Conservation (phyloP, 2,797 vertebrate genomes). For the Typhlichthys subterraneus region DNA sequence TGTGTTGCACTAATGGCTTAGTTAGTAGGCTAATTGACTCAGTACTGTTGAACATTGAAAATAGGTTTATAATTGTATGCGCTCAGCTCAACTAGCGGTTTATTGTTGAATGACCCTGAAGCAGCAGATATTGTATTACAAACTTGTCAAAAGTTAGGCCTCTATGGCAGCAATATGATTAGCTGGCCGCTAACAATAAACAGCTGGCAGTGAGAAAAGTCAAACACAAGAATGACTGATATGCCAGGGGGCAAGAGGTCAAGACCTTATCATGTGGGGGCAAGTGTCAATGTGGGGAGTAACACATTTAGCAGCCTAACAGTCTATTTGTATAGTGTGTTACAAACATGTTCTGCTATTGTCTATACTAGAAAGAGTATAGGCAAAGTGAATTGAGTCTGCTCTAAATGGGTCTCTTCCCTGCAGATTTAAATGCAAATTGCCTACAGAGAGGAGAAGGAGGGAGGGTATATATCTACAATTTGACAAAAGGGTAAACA, state of each 20-base stretch:
- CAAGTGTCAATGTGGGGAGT: neutral
- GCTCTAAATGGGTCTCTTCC: slow-evolving; percentile 45
- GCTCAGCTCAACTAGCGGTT: too few relatives aligned
- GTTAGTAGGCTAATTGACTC: too few relatives aligned
- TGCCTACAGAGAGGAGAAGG: slow-evolving; percentile 24
- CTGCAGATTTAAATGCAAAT: slow-evolving; percentile 31
- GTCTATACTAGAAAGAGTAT: neutral
- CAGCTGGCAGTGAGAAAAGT: slow-evolving; percentile 37
- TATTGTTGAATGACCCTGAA: neutral
- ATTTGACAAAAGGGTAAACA: neutral
- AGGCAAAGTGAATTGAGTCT: slow-evolving; percentile 37
- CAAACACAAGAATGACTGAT: slow-evolving; percentile 30
- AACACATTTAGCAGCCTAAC: neutral
- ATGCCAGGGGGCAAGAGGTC: slow-evolving; percentile 19
- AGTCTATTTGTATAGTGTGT: slow-evolving; percentile 11
- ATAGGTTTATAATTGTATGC: too few relatives aligned
- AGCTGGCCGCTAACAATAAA: slow-evolving; percentile 2
- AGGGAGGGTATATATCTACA: neutral
- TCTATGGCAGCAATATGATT: slow-evolving; percentile 43
- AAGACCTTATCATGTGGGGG: neutral
- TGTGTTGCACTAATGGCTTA: too few relatives aligned
- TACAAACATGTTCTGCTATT: neutral
- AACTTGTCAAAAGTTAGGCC: slow-evolving; percentile 34
- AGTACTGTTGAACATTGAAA: too few relatives aligned
- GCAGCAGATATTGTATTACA: slow-evolving; percentile 21